Evolutionary conservation across 1,140 invertebrate species (phyloP).

Genomic region (Belonocnema kinseyi): DNA sequence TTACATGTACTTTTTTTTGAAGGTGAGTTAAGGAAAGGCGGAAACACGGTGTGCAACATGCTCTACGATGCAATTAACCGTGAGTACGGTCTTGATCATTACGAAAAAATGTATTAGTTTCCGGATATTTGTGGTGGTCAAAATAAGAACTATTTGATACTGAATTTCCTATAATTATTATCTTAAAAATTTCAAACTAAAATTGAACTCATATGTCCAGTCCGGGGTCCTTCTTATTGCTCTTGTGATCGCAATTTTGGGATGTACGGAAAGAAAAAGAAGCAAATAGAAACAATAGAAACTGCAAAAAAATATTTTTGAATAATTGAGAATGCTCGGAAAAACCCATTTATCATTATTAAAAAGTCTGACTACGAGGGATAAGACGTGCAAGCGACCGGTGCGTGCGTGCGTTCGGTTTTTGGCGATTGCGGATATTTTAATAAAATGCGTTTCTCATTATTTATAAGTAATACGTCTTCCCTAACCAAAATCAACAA

Average conservation of each 20-base stretch:
- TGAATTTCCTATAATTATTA: conserved; percentile 28
- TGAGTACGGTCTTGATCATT: conserved; percentile 29
- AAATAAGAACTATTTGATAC: conserved; percentile 33
- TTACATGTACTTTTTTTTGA: conserved; percentile 43
- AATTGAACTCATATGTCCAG: conserved; percentile 32
- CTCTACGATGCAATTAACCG: conserved; percentile 22
- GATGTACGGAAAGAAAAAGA: conserved; percentile 47
- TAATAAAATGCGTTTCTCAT: too few species aligned
- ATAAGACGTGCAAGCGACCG: too few species aligned
- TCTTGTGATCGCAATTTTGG: conserved; percentile 40
- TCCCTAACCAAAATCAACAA: too few species aligned
- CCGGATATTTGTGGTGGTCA: conserved; percentile 37
- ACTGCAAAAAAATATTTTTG: conserved; percentile 41
- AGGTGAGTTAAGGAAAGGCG: conserved; percentile 38
- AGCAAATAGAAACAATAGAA: conserved; percentile 46
- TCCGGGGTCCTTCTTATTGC: conserved; percentile 26
- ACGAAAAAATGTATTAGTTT: conserved; percentile 35
- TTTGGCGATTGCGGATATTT: too few species aligned
- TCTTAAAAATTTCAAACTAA: conserved; percentile 34
- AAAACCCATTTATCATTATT: conserved; percentile 40
- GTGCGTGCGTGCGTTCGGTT: too few species aligned
- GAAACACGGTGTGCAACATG: conserved; percentile 36
- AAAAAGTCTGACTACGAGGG: not conserved
- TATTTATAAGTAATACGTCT: too few species aligned
- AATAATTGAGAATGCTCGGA: conserved; percentile 38